Conservation (phyloP, 2,113 vertebrate genomes). For the Mugil cephalus region DNA sequence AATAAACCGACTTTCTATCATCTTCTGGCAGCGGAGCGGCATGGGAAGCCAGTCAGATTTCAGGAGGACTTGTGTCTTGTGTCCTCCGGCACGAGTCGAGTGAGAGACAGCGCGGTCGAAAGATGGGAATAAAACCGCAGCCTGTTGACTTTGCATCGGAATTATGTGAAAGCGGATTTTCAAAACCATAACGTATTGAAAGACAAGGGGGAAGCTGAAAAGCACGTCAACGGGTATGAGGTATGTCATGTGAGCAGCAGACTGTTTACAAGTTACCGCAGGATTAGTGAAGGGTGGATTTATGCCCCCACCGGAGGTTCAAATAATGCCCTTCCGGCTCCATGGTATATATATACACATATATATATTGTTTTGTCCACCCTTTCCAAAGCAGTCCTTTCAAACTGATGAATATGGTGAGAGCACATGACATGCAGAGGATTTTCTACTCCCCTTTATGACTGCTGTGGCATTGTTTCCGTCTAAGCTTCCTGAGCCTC, state of each 20-base stretch:
- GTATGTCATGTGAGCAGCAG: slow-evolving; percentile 57
- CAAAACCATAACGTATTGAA: slow-evolving; percentile 26
- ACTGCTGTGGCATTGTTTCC: slow-evolving; percentile 69
- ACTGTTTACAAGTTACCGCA: slow-evolving; percentile 72
- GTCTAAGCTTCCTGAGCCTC: slow-evolving; percentile 63
- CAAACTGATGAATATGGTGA: slow-evolving; percentile 58
- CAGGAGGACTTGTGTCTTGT: not conserved
- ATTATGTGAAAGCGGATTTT: slow-evolving; percentile 26
- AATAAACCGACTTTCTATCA: slow-evolving; percentile 2
- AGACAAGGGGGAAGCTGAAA: slow-evolving; percentile 30
- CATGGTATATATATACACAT: slow-evolving; percentile 54
- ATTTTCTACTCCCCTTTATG: slow-evolving; percentile 74
- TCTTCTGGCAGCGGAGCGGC: not conserved
- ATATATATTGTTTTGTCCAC: slow-evolving; percentile 59
- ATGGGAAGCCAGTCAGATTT: not conserved
- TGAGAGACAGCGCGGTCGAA: slow-evolving; percentile 7
- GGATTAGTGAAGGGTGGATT: slow-evolving; percentile 69
- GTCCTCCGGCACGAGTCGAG: not conserved
- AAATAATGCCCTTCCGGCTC: slow-evolving; percentile 70
- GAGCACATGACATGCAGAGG: slow-evolving; percentile 63
- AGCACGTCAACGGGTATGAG: slow-evolving; percentile 37
- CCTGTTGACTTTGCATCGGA: slow-evolving; percentile 23
- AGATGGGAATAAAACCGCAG: slow-evolving; percentile 32
- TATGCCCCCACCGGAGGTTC: slow-evolving; percentile 51
- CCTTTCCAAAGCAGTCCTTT: slow-evolving; percentile 52